These are phyloP conservation scores for Anolis apletophallus DNA, from an alignment of 2,797 vertebrate species.

Conservation along the genomic window DNA sequence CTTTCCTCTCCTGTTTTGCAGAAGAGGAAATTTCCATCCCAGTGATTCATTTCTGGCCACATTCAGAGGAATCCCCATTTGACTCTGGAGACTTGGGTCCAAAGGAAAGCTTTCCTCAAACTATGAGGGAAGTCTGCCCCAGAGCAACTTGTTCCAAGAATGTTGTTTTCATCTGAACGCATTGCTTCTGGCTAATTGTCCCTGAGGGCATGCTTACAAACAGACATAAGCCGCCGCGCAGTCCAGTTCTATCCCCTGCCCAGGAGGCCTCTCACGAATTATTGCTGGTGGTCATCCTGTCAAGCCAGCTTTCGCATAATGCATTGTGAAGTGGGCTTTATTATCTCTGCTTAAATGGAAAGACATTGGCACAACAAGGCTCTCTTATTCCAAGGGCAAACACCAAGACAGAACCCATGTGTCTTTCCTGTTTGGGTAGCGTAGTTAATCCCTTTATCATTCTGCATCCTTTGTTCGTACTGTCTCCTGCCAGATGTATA, in stretches of 20 bases:
- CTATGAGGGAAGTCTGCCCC: background rate
- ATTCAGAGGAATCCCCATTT: background rate
- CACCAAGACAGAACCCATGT: background rate
- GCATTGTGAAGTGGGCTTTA: background rate
- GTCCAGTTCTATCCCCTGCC: background rate
- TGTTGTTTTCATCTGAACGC: conserved; percentile 6
- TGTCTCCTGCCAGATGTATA: background rate
- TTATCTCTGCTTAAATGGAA: conserved; percentile 6
- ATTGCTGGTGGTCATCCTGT: conserved; percentile 18
- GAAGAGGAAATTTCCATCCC: background rate
- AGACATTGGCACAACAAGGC: background rate
- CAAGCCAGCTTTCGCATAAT: background rate
- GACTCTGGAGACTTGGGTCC: background rate
- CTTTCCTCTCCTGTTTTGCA: background rate
- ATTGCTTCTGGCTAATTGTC: conserved; percentile 14
- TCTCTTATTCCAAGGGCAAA: background rate
- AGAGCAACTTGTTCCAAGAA: background rate
- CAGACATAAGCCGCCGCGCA: background rate
- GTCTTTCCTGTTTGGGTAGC: background rate
- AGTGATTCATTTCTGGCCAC: background rate
- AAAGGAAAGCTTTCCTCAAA: background rate
- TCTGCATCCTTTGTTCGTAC: background rate
- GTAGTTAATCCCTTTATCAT: background rate
- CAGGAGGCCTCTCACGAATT: background rate
- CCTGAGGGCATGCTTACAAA: conserved; percentile 8